Base-by-base conservation (phyloP, 2,888 invertebrate genomes). In the Meghimatium bilineatum region DNA sequence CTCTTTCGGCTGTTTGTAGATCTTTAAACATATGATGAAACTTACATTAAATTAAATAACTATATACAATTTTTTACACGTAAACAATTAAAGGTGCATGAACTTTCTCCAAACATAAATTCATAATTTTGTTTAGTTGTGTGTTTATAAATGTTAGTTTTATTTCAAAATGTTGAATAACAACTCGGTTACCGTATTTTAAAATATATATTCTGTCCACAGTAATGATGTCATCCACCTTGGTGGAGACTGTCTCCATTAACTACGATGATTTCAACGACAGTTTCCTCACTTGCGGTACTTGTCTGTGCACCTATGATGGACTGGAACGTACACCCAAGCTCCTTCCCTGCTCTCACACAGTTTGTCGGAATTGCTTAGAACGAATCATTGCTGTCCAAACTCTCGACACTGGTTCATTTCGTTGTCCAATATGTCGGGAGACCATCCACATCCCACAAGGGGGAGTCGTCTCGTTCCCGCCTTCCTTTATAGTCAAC, bases 181-280 rank as follows among this genome's bases (percentile, higher is more conserved):
- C n/a, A n/a, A n/a, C n/a, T n/a, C n/a, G n/a, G n/a, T n/a, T n/a
- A n/a, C n/a, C n/a, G n/a, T n/a, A n/a, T n/a, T n/a, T n/a, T n/a
- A n/a, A n/a, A n/a, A n/a, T n/a, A n/a, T n/a, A n/a, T n/a, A n/a
- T 36, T 69, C 36, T 36, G 3, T 69, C 49, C 88, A 26, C 88
- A 92, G 92, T 87, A 89, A 92, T 92, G 90, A 93, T 93, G 93
- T 91, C 92, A 85, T 93, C 93, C 87, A 93, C 93, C 49, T 89
- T 98, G 93, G 97, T 98, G 93, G 98, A 98, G 95, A 98, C 98
- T 90, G 97, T 98, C 93, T 97, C 97, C 95, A 98, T 98, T 94
- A 97, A 98, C 95, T 97, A 97, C 94, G 98, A 98, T 94, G 98
- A 98, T 94, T 98, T 98, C 95, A 97, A 97, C 93, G 98, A 98